Evolutionary conservation across 1,140 invertebrate genomes (phyloP), one percentile per base, ranked within the genome.

Genomic region (Leucophenga varia): DNA sequence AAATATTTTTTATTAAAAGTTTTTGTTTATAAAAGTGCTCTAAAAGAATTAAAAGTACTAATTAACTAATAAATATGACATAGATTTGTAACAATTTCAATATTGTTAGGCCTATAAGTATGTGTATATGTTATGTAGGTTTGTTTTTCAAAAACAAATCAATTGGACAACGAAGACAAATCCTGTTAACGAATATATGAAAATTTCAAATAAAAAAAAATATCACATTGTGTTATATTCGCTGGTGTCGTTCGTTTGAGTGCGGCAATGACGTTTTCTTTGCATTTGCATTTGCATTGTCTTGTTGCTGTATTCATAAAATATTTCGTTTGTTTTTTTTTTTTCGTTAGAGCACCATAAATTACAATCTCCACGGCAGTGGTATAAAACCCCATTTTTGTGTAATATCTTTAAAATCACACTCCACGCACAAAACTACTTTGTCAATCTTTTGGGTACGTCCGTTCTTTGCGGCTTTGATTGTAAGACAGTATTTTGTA

Each of bases 371-470:
- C 72, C 72, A 75, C 37, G 70, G 70, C 53, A 74, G 41, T 39
- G 72, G 72, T 46, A 75, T 57, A 1, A 75, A 42, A 25, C 64
- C 69, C 72, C 72, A 75, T 54, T 72, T 74, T 18, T 75, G 72
- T 49, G 67, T 69, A 21, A 70, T 61, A 51, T 72, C 69, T 42
- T 72, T 68, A 37, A 60, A 64, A 48, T 64, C 49, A 45, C 64
- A 69, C 22, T 69, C 53, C 46, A 61, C 59, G 41, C 42, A 64
- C 8, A 74, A 55, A 45, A 74, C 69, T 43, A 72, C 52, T 38
- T 72, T 72, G 22, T 72, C 69, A 12, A 43, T 18, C 32, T 67
- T 67, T 12, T 64, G 57, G 2, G 19, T 59, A 9, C 56, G 52
- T 4, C 52, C 30, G 25, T 67, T 67, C 18, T 54, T 61, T 2